Evolutionary conservation across 2,888 invertebrate genomes (phyloP).

Genomic region (Electrophaes corylata): DNA sequence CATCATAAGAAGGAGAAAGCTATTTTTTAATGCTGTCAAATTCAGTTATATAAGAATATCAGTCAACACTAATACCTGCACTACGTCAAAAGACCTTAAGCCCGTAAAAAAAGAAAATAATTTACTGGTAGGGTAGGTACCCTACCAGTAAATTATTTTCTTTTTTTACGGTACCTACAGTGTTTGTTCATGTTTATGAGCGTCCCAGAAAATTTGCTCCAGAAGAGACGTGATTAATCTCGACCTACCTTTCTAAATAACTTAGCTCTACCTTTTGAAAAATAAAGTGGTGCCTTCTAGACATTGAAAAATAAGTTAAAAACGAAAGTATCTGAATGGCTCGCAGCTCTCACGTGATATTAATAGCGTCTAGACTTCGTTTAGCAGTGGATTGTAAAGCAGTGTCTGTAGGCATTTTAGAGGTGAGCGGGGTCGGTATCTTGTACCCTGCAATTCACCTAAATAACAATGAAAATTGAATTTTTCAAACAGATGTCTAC

Average conservation of each 20-base stretch:
- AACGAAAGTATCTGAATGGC: constrained; percentile 41
- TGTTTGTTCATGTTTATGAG: background rate
- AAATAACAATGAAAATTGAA: constrained; percentile 7
- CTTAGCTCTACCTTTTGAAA: constrained; percentile 19
- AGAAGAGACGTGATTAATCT: constrained; percentile 14
- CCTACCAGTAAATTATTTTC: no score
- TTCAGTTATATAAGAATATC: no score
- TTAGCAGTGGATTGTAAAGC: constrained; percentile 48
- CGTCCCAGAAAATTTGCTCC: background rate
- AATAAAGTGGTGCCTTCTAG: constrained; percentile 12
- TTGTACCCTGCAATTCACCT: constrained; percentile 26
- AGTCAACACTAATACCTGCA: no score
- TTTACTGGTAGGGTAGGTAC: background rate
- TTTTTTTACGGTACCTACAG: no score
- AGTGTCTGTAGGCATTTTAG: constrained; percentile 32
- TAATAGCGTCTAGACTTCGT: constrained; percentile 59
- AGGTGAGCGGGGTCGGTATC: constrained; percentile 25
- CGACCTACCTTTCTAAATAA: constrained; percentile 13
- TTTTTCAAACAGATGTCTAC: background rate
- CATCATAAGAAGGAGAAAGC: no score
- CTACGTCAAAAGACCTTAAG: no score
- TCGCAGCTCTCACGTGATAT: constrained; percentile 49
- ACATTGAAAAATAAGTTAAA: constrained; percentile 20
- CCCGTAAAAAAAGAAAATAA: no score
- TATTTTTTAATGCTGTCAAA: no score